Base-by-base conservation (phyloP, 2,888 invertebrate genomes). In the Euphydryas editha region DNA sequence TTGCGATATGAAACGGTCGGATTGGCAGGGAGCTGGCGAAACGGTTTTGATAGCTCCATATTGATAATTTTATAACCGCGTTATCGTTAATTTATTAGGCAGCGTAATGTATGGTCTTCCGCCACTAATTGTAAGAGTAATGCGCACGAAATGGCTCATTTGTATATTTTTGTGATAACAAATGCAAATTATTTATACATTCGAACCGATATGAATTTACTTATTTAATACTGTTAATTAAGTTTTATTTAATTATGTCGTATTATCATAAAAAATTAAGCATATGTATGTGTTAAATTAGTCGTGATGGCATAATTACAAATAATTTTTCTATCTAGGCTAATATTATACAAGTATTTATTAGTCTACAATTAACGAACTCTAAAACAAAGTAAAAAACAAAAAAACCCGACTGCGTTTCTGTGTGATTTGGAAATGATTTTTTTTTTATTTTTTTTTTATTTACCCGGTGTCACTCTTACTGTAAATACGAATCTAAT, bases 1-100 rank as follows among this genome's bases (percentile, higher is more conserved):
- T 78, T 78, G 77, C 81, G 63, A 72, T 74, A 68, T 70, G 77
- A 76, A 75, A 77, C 78, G 78, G 76, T 79, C 75, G 76, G 78
- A 72, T 80, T 79, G 55, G 62, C 69, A 56, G 49, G 20, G 67
- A 59, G 46, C 66, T 72, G 70, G 67, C 65, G 72, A 73, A 76
- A 73, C 67, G 46, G 61, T 67, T 60, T 36, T 66, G 71, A 72
- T 69, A 67, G 60, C 62, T 69, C 30, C 59, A 61, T 59, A 69
- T 73, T 63, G 68, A 68, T 71, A 69, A 57, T 67, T 70, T 65
- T 65, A 65, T 60, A 64, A 60, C 59, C 17, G 18, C 58, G 30
- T 24, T 65, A 67, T 65, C 51, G 59, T 54, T 54, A 62, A 65
- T 61, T 67, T 70, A 72, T 67, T 64, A 18, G 60, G 17, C 42